Conservation (phyloP, 2,888 invertebrate species). For the Latrodectus elegans region DNA sequence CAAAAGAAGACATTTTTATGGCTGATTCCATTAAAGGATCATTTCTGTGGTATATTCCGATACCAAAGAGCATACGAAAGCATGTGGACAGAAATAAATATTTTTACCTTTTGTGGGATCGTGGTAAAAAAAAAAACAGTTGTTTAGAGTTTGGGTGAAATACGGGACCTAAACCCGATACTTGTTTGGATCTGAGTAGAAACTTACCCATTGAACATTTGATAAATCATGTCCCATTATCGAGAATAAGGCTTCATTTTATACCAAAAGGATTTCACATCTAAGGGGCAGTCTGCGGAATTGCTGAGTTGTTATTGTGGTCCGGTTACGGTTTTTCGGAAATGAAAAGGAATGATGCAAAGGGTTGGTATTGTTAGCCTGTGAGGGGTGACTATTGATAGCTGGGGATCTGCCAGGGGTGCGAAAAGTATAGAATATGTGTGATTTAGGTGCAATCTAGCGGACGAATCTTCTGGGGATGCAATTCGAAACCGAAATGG, state of each 20-base stretch:
- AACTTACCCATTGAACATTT: slow-evolving; percentile 1
- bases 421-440: not conserved
- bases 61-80: not conserved
- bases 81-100: slow-evolving; percentile 6
- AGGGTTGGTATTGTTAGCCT: not conserved
- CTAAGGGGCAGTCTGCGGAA: slow-evolving; percentile 4
- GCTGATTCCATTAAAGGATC: slow-evolving; percentile 7
- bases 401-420: not conserved
- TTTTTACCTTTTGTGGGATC: not conserved
- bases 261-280: not conserved
- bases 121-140: slow-evolving; percentile 15
- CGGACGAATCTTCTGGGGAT: not conserved
- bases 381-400: not conserved
- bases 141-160: slow-evolving; percentile 39
- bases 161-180: slow-evolving; percentile 31
- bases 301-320: slow-evolving; percentile 43
- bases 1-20: not conserved
- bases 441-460: not conserved
- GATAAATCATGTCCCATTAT: slow-evolving; percentile 25
- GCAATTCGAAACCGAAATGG: not conserved
- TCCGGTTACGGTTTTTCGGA: slow-evolving; percentile 25
- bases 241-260: not conserved
- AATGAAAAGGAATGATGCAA: slow-evolving; percentile 6
- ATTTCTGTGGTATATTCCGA: slow-evolving; percentile 21
- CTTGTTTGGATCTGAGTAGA: slow-evolving; percentile 9